A percentile compares a stretch with the other conserved stretches of the same genome.
phyloP scores from a whole-genome alignment of 2,888 invertebrate species.

The Ligdia adustata region DNA sequence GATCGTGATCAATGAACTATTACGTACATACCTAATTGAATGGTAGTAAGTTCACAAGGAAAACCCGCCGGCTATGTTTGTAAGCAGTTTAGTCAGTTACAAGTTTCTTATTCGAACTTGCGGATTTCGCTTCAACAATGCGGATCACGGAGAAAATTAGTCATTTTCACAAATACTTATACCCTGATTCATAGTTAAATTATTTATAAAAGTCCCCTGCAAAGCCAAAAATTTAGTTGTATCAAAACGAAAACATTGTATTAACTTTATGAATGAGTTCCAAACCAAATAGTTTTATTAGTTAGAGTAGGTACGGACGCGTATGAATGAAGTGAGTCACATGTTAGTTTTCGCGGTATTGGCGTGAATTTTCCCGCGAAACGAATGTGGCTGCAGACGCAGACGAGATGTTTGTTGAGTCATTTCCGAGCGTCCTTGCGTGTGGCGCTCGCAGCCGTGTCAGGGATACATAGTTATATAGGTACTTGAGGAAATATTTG shows the following conservation, averaged over 20 bases:
- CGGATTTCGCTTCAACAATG: conserved; percentile 9
- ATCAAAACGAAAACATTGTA: not conserved
- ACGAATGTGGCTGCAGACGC: conserved; percentile 9
- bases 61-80: too few relatives aligned
- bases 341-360: conserved; percentile 50
- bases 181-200: not conserved
- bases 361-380: conserved; percentile 50
- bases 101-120: conserved; percentile 14
- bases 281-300: not conserved
- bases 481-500: conserved; percentile 23
- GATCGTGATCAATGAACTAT: too few relatives aligned
- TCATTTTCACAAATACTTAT: conserved; percentile 16
- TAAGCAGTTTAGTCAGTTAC: not conserved
- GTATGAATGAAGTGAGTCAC: conserved; percentile 49
- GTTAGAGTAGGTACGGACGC: conserved; percentile 13
- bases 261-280: not conserved
- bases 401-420: conserved; percentile 47
- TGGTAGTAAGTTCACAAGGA: too few relatives aligned
- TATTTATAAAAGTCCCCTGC: not conserved
- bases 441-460: conserved; percentile 30
- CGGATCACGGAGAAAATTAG: conserved; percentile 14
- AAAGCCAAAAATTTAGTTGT: not conserved
- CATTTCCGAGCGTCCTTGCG: conserved; percentile 58
- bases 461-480: conserved; percentile 43
- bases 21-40: too few relatives aligned